Conservation (phyloP, 2,888 invertebrate genomes). For the Mamestra brassicae region DNA sequence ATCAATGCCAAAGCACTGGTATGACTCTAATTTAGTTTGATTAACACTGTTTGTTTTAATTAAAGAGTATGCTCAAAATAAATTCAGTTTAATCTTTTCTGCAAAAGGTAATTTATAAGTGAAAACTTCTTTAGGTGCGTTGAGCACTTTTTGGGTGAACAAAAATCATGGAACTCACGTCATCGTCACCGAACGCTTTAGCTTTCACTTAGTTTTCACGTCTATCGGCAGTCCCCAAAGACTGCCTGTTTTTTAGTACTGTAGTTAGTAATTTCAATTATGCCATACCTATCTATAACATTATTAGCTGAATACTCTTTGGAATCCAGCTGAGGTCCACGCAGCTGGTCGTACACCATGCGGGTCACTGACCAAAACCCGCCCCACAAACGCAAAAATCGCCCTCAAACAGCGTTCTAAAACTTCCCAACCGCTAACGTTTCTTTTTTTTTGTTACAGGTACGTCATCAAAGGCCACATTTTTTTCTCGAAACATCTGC, state of each 20-base stretch:
- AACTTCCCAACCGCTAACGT: constrained; percentile 25
- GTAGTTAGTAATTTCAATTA: not conserved
- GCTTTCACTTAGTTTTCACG: no score
- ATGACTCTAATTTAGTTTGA: no score
- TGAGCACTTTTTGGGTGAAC: no score
- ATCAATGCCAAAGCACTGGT: no score
- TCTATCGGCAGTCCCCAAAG: no score
- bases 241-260: no score
- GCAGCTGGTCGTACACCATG: not conserved
- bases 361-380: not conserved
- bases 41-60: no score
- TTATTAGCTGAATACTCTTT: not conserved
- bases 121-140: no score
- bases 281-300: not conserved
- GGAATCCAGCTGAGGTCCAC: not conserved
- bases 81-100: not conserved
- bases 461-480: constrained; percentile 59
- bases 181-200: no score
- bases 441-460: constrained; percentile 70
- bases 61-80: not conserved
- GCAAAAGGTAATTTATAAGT: not conserved
- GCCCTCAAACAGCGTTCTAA: not conserved
- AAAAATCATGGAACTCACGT: no score
- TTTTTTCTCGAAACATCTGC: constrained; percentile 58
- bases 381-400: not conserved